phyloP scores from a whole-genome alignment of 2,888 invertebrate genomes.

The Stenodema calcarata region DNA sequence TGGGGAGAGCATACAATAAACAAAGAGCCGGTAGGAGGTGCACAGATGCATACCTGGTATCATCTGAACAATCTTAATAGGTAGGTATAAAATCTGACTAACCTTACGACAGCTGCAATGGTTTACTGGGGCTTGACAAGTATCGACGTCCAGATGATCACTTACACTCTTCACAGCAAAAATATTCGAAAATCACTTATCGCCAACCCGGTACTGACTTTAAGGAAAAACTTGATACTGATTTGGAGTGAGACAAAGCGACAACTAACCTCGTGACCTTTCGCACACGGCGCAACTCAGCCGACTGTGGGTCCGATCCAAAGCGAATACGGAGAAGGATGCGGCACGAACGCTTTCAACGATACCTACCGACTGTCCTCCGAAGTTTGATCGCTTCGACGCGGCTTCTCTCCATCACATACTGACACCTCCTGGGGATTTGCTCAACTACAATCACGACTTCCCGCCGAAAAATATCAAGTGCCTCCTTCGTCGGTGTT shows the following conservation, averaged over 20 bases:
- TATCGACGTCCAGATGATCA: not conserved
- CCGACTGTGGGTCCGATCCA: not conserved
- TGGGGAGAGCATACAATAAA: too few species aligned
- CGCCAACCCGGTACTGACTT: not conserved
- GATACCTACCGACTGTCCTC: not conserved
- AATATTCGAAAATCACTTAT: not conserved
- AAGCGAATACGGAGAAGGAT: conserved; percentile 24
- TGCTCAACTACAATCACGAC: not conserved
- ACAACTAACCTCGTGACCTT: not conserved
- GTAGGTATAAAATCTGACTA: not conserved
- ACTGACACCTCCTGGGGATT: not conserved
- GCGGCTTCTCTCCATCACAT: not conserved
- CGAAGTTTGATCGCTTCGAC: not conserved
- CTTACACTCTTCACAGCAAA: not conserved
- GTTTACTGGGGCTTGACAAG: not conserved
- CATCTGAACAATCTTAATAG: not conserved
- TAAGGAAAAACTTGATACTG: not conserved
- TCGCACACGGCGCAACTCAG: not conserved
- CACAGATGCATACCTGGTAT: not conserved
- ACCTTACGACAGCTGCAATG: not conserved
- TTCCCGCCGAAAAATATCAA: not conserved
- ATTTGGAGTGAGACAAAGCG: not conserved
- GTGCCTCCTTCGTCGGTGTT: too few species aligned
- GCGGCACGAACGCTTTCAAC: conserved; percentile 16
- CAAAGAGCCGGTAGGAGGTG: not conserved